Percentiles rank a stretch among this genome's conserved stretches.
Conservation (phyloP, 2,797 vertebrate genomes). For the Microchirus variegatus region DNA sequence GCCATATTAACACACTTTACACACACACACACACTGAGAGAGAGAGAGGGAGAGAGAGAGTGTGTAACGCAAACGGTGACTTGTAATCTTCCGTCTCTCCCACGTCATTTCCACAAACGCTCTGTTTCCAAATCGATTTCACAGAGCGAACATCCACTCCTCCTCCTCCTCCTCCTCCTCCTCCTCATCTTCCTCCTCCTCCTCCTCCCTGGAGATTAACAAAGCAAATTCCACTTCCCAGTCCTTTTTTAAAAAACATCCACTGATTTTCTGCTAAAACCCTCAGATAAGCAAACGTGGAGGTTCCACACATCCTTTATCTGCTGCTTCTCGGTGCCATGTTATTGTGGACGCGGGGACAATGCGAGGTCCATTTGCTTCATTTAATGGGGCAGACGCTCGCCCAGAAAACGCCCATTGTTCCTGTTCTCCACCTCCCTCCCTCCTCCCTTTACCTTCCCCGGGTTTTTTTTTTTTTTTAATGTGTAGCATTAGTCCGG, state of each 20-base stretch:
- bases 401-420: conserved; percentile 75
- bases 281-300: conserved; percentile 46
- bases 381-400: conserved; percentile 74
- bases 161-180: background rate
- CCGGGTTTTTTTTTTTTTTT: conserved; percentile 74
- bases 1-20: conserved; percentile 37
- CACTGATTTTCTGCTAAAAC: conserved; percentile 34
- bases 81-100: background rate
- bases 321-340: conserved; percentile 46
- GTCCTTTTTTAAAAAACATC: conserved; percentile 36
- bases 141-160: conserved; percentile 40
- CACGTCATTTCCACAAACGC: conserved; percentile 48
- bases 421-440: no score
- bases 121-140: conserved; percentile 62
- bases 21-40: conserved; percentile 10
- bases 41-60: no score
- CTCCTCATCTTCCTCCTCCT: background rate
- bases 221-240: conserved; percentile 65
- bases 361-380: conserved; percentile 78
- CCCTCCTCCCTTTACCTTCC: conserved; percentile 63
- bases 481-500: conserved; percentile 80
- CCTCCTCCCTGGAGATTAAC: conserved; percentile 49
- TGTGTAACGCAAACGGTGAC: no score
- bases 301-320: conserved; percentile 54
- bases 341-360: conserved; percentile 62